Percentiles rank a stretch among this genome's conserved stretches.
Conservation (phyloP, 1,140 invertebrate species). For the Leptoteleia sp. region DNA sequence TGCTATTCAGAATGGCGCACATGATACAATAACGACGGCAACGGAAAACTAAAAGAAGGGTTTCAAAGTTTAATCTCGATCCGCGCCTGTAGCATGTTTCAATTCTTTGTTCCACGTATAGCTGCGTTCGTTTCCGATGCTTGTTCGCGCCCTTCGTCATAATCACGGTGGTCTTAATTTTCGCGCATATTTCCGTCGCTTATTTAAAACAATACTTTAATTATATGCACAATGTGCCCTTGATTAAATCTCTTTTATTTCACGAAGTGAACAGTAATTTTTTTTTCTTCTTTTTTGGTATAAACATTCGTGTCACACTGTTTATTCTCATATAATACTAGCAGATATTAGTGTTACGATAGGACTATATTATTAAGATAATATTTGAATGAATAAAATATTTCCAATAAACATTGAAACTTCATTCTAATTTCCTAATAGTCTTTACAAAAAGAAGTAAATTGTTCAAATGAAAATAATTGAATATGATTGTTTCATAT, state of each 20-base stretch:
- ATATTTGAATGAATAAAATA: too few relatives aligned
- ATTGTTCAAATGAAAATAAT: too few relatives aligned
- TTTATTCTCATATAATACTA: too few relatives aligned
- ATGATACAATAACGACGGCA: constrained; percentile 15
- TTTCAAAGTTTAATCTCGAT: constrained; percentile 73
- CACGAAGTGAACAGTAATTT: background rate
- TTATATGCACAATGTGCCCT: constrained; percentile 68
- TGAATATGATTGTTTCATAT: too few relatives aligned
- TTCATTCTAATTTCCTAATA: too few relatives aligned
- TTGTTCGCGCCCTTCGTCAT: constrained; percentile 42
- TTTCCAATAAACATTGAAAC: too few relatives aligned
- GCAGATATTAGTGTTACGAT: too few relatives aligned
- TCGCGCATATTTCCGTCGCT: constrained; percentile 13
- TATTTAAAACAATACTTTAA: constrained; percentile 70
- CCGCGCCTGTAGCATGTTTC: constrained; percentile 64
- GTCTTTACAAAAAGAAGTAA: too few relatives aligned
- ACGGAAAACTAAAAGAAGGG: constrained; percentile 30
- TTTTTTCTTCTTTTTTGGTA: background rate
- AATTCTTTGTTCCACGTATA: constrained; percentile 34
- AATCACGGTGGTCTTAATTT: constrained; percentile 47
- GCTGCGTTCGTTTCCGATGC: constrained; percentile 31
- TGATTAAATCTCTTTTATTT: constrained; percentile 68
- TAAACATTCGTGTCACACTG: background rate
- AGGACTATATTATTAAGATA: too few relatives aligned
- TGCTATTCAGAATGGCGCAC: background rate